Evolutionary conservation across 2,888 invertebrate species (phyloP).

Genomic region (Pandemis cinnamomeana): DNA sequence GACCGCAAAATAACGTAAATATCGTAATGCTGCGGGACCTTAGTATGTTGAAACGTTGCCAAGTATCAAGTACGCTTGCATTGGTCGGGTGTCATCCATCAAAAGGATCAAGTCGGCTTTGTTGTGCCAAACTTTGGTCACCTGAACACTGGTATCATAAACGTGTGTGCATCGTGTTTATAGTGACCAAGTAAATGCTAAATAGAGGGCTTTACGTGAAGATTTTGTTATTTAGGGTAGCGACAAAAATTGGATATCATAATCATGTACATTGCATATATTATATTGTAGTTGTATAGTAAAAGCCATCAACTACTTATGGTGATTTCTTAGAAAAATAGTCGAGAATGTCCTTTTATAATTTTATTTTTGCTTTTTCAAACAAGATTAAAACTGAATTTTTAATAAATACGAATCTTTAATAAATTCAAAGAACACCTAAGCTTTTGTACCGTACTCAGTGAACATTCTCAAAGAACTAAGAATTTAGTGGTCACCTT

Average conservation of each 20-base stretch:
- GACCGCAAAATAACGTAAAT: constrained; percentile 44
- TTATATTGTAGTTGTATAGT: too few relatives aligned
- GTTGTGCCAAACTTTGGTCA: constrained; percentile 30
- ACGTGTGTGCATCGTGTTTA: background rate
- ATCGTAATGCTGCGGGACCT: constrained; percentile 23
- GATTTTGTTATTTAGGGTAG: too few relatives aligned
- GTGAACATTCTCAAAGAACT: too few relatives aligned
- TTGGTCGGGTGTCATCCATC: constrained; percentile 31
- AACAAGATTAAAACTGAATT: background rate
- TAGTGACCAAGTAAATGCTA: background rate
- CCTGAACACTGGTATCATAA: constrained; percentile 10
- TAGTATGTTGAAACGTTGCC: constrained; percentile 44
- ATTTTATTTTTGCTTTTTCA: too few relatives aligned
- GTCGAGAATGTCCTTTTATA: too few relatives aligned
- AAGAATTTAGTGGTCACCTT: background rate
- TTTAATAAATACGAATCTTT: background rate
- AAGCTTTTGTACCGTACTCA: too few relatives aligned
- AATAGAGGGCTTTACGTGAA: too few relatives aligned
- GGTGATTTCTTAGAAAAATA: too few relatives aligned
- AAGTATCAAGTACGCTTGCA: constrained; percentile 37
- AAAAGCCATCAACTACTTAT: too few relatives aligned
- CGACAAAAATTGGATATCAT: too few relatives aligned
- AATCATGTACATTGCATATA: too few relatives aligned
- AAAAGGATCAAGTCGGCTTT: constrained; percentile 38
- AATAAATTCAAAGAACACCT: background rate